These are phyloP conservation scores for Onychostruthus taczanowskii DNA, from an alignment of 2,113 vertebrate genomes.

Conservation along the genomic window DNA sequence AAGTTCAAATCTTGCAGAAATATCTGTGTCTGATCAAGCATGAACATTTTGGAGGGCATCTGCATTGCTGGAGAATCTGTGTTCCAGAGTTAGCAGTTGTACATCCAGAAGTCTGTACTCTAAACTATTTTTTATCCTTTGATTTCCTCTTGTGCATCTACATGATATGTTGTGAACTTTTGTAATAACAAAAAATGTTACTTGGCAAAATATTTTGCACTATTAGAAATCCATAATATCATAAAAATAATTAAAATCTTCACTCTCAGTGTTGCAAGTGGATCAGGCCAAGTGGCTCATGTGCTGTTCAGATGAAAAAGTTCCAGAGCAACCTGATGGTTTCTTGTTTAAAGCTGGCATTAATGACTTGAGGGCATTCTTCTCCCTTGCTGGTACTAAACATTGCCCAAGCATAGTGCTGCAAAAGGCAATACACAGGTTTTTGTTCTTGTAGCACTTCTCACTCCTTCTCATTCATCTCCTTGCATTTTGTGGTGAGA, in stretches of 20 bases:
- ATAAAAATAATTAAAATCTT: not conserved
- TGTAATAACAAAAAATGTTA: not conserved
- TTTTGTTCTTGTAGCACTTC: not conserved
- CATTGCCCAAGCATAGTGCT: not conserved
- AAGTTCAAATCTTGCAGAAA: not conserved
- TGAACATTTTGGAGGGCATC: not conserved
- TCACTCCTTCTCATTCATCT: not conserved
- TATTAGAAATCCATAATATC: not conserved
- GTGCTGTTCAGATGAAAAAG: not conserved
- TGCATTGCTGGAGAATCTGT: not conserved
- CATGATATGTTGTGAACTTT: not conserved
- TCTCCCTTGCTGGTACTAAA: not conserved
- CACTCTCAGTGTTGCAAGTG: not conserved
- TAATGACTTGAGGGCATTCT: not conserved
- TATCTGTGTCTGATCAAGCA: not conserved
- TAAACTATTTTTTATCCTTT: not conserved
- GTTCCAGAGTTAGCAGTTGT: not conserved
- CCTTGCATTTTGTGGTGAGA: not conserved
- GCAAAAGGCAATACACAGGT: not conserved
- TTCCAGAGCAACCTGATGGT: not conserved
- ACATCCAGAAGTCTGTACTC: not conserved
- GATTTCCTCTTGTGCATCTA: not conserved
- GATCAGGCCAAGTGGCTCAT: not conserved
- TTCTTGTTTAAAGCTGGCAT: not conserved
- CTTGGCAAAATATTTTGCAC: not conserved